Evolutionary conservation across 2,888 invertebrate species (phyloP).

Genomic region (Pedicia rivosa): DNA sequence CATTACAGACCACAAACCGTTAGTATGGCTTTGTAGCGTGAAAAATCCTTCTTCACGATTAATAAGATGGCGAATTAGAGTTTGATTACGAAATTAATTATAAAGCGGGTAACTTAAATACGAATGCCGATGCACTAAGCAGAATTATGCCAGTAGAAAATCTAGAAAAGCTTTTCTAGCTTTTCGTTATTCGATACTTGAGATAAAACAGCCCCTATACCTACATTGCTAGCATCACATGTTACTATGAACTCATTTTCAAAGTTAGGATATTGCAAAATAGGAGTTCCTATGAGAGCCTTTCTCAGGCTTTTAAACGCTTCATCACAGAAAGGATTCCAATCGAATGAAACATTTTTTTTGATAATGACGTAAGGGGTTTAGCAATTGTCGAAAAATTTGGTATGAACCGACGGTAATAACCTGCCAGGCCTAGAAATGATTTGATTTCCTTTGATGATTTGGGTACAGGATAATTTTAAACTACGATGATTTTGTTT

Average conservation of each 20-base stretch:
- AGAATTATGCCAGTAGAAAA: too few relatives aligned
- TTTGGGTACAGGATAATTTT: too few relatives aligned
- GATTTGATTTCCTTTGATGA: too few relatives aligned
- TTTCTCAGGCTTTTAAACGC: conserved; percentile 7
- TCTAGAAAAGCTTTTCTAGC: too few relatives aligned
- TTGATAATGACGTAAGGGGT: too few relatives aligned
- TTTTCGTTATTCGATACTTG: conserved; percentile 10
- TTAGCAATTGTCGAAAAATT: too few relatives aligned
- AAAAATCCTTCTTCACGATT: conserved; percentile 16
- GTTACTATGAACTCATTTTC: conserved; percentile 15
- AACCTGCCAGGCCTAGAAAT: too few relatives aligned
- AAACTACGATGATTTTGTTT: too few relatives aligned
- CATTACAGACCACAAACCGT: conserved; percentile 17
- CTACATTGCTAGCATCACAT: conserved; percentile 16
- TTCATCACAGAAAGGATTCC: neutral
- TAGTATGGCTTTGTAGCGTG: conserved; percentile 13
- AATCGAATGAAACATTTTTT: too few relatives aligned
- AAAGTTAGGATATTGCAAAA: conserved; percentile 18
- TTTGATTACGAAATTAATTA: conserved; percentile 16
- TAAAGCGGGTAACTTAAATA: conserved; percentile 12
- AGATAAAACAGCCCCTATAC: conserved; percentile 15
- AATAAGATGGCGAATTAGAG: conserved; percentile 16
- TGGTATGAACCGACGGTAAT: too few relatives aligned
- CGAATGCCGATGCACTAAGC: conserved; percentile 13
- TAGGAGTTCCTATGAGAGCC: neutral